Percentiles rank a stretch among this genome's conserved stretches.
phyloP scores from a whole-genome alignment of 1,140 invertebrate genomes.

The Heterodera schachtii region DNA sequence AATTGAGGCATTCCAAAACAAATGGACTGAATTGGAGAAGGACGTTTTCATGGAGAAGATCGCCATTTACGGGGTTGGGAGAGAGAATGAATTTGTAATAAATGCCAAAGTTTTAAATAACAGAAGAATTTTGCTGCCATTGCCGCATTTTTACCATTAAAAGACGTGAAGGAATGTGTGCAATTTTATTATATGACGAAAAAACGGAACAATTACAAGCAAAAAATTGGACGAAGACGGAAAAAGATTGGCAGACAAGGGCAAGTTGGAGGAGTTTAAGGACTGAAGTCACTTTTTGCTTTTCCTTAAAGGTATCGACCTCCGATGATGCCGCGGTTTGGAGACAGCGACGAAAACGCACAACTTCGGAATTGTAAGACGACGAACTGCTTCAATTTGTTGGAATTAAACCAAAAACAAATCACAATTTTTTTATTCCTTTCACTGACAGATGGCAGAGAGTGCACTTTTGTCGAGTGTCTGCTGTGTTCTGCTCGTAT shows the following conservation, averaged over 20 bases:
- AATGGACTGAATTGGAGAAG: constrained; percentile 40
- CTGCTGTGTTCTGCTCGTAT: constrained; percentile 34
- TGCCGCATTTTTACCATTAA: constrained; percentile 39
- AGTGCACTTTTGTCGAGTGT: constrained; percentile 35
- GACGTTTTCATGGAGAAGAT: constrained; percentile 39
- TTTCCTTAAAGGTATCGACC: constrained; percentile 32
- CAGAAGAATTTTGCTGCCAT: constrained; percentile 49
- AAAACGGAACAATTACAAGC: constrained; percentile 44
- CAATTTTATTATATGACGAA: constrained; percentile 48
- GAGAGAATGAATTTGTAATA: background rate
- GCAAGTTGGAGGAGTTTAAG: background rate
- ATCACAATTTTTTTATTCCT: background rate
- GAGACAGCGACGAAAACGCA: constrained; percentile 25
- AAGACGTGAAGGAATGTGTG: constrained; percentile 43
- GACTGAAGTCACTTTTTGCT: too few relatives aligned
- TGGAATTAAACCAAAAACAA: too few relatives aligned
- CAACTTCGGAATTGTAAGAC: constrained; percentile 30
- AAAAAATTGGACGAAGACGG: constrained; percentile 38
- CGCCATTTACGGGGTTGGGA: constrained; percentile 28
- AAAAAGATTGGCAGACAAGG: constrained; percentile 42
- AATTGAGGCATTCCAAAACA: constrained; percentile 32
- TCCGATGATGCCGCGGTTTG: constrained; percentile 41
- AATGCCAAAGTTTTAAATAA: background rate
- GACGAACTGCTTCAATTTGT: background rate
- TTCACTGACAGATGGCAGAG: constrained; percentile 19